Evolutionary conservation across 2,113 vertebrate species (phyloP).

Genomic region (Melanostigma gelatinosum): DNA sequence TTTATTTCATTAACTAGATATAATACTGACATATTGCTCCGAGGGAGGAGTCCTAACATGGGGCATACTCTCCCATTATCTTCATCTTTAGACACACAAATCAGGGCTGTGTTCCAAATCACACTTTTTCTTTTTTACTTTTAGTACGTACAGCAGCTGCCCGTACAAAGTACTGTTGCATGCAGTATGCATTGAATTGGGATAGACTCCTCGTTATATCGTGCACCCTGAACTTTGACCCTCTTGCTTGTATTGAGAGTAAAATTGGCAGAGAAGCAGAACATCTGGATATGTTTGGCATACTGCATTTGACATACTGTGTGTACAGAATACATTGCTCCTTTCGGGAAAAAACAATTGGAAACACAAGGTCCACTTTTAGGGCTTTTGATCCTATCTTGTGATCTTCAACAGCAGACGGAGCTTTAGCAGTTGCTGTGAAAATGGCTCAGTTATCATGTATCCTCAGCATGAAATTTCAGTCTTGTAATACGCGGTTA

Average conservation of each 20-base stretch:
- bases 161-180: neutral
- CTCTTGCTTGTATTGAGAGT: neutral
- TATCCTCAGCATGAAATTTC: neutral
- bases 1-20: conserved; percentile 1
- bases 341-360: neutral
- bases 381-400: neutral
- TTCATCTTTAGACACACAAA: neutral
- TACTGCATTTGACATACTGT: neutral
- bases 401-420: conserved; percentile 6
- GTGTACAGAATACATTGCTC: neutral
- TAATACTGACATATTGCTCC: neutral
- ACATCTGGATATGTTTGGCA: neutral
- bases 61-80: neutral
- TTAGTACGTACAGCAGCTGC: neutral
- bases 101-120: neutral
- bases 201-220: neutral
- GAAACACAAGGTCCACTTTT: neutral
- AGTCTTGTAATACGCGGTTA: neutral
- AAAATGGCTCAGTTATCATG: neutral
- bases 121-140: neutral
- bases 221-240: neutral
- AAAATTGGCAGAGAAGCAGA: neutral
- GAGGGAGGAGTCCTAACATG: neutral
- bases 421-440: neutral
- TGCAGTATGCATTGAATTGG: neutral